Evolutionary conservation across 37 sponge, comb jelly and placozoan species (phyloP).

Genomic region (Aphrocallistes beatrix): DNA sequence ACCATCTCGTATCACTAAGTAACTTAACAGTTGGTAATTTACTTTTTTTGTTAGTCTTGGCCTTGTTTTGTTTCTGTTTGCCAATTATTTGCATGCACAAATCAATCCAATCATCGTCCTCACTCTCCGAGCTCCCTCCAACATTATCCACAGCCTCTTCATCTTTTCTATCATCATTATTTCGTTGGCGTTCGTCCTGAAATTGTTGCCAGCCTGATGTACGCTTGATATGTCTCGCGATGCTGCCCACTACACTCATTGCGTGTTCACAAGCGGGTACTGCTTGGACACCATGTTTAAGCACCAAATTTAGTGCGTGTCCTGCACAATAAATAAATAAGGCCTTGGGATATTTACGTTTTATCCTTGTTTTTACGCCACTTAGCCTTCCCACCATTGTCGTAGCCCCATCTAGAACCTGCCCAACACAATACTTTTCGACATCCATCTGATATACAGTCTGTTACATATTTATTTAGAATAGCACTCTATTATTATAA

Average conservation of each 20-base stretch:
- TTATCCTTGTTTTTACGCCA: slow-evolving; percentile 14
- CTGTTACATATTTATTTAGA: no score
- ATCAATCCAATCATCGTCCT: not conserved
- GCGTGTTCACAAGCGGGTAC: slow-evolving; percentile 14
- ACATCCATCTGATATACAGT: slow-evolving; percentile 9
- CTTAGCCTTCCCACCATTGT: not conserved
- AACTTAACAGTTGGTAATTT: not conserved
- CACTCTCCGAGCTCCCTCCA: not conserved
- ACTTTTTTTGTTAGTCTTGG: not conserved
- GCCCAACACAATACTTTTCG: not conserved
- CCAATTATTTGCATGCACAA: not conserved
- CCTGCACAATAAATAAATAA: slow-evolving; percentile 2
- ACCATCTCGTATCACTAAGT: slow-evolving; percentile 12
- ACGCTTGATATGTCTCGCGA: not conserved
- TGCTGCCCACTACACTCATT: not conserved
- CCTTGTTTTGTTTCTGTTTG: not conserved
- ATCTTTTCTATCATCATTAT: not conserved
- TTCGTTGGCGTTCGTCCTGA: not conserved
- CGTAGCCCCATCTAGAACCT: slow-evolving; percentile 17
- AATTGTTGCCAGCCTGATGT: not conserved
- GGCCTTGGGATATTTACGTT: not conserved
- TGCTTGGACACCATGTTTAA: not conserved
- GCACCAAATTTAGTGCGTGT: not conserved
- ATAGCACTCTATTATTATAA: no score
- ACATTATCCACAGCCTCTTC: not conserved